Base-by-base conservation (phyloP, 2,888 invertebrate genomes). In the Sericinus montela region DNA sequence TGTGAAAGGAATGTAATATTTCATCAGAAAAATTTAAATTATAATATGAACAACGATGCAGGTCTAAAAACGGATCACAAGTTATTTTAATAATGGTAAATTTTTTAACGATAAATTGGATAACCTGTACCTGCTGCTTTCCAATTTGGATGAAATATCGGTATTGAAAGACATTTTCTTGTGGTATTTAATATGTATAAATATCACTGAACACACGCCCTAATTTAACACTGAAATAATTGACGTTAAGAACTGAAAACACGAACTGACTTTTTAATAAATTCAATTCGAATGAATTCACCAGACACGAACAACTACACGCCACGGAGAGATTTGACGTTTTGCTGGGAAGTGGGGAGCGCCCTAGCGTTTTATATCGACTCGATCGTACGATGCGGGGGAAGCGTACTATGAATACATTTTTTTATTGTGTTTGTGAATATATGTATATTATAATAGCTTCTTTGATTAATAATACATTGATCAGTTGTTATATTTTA, bases 181-280 rank as follows among this genome's bases (percentile, higher is more conserved):
- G 84, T 82, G 82, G 75, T 85, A 84, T 86, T 85, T 84, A 83
- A 70, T 67, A 5, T 54, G 58, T 59, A 53, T 81, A 83, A 84
- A 84, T 86, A 85, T 81, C 87, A 88, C 87, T 85, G 81, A 86
- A 84, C 85, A 83, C 83, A 83, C 80, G 77, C 68, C 69, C 68
- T 64, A 58, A 67, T 68, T 71, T 74, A 73, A 71, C 56, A 62
- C 84, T 78, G n/a, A 68, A 65, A 67, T 70, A 69, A 69, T 72
- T 76, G 73, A 78, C 76, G 73, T 75, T 79, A 65, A 63, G 67
- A 66, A 63, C 67, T 58, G 70, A 72, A 68, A 60, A 73, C 73
- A 70, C 80, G 75, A 69, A 73, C 61, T 65, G 67, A 67, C 69
- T 67, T n/a, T n/a, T 65, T 19, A 19, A 19, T 3, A 3, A 19